Base-by-base conservation (phyloP, 2,888 invertebrate genomes). In the Drosophila longiperda region DNA sequence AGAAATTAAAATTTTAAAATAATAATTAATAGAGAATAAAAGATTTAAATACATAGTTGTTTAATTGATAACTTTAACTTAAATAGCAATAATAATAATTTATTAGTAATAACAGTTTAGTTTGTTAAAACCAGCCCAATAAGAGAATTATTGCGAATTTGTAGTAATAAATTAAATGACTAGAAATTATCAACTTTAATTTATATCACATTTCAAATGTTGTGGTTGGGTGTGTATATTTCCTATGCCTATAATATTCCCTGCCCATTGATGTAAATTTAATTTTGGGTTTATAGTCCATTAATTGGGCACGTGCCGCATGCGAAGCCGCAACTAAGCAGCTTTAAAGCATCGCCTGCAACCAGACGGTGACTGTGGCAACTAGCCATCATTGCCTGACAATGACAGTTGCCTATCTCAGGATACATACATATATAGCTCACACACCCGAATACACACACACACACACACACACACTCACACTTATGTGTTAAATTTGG, bases 261-360 rank as follows among this genome's bases (percentile, higher is more conserved):
- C 2, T 2, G 1, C 3, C 0, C 9, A 40, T 26, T 26, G 15
- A 50, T 9, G 52, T 49, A 66, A 67, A 62, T 66, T 78, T 69
- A 66, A 79, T 79, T 74, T 74, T 67, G 48, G 65, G 75, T 80
- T 87, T 82, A 85, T 89, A 85, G 88, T 72, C 66, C 68, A 67
- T 89, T 73, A 70, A 73, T 72, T 71, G 65, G 82, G 53, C 89
- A 84, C 89, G 83, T 64, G 54, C 49, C 26, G 32, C 33, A 36
- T 68, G 26, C 45, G 38, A 65, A 36, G 42, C 49, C 50, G 0
- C 48, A 33, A 55, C 65, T 85, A 76, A 85, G 80, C 78, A 54
- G 81, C 70, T 77, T 83, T 86, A 75, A 86, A 73, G 33, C 69
- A 63, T 58, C 59, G 54, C 42, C 54, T 74, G 80, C 42, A 70